Conservation (phyloP, 2,797 vertebrate genomes). For the Pterois miles region DNA sequence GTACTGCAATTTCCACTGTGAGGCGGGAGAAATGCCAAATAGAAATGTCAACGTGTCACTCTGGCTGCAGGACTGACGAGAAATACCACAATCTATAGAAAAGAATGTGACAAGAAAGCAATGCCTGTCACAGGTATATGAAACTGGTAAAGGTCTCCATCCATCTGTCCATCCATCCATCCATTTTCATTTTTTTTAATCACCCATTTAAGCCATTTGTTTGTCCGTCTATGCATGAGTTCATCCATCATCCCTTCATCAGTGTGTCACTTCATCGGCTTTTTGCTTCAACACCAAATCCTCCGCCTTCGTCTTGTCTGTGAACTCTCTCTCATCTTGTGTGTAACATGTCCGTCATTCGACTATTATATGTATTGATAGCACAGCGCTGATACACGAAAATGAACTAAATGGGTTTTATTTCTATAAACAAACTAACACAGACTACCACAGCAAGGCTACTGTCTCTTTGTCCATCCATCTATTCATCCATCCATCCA, state of each 20-base stretch:
- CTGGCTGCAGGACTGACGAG: conserved; percentile 38
- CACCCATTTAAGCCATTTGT: no score
- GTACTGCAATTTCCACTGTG: conserved; percentile 38
- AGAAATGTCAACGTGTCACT: conserved; percentile 66
- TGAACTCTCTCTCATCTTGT: no score
- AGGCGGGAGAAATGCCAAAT: conserved; percentile 57
- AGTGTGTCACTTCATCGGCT: not conserved
- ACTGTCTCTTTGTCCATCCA: not conserved
- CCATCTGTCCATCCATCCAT: conserved; percentile 1
- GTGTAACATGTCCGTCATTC: no score
- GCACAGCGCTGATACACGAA: no score
- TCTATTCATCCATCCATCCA: not conserved
- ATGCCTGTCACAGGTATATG: conserved; percentile 12
- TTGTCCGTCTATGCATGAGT: not conserved
- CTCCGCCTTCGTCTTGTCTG: no score
- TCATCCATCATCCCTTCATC: not conserved
- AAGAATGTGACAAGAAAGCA: conserved; percentile 40
- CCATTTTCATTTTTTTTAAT: no score
- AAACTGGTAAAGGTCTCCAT: conserved; percentile 41
- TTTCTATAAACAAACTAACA: no score
- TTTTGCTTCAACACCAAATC: no score
- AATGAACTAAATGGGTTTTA: no score
- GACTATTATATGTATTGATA: no score
- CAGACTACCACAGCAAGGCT: no score
- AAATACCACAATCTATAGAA: conserved; percentile 47